These are phyloP conservation scores for Allygus modestus DNA, from an alignment of 2,888 invertebrate species.

Conservation along the genomic window DNA sequence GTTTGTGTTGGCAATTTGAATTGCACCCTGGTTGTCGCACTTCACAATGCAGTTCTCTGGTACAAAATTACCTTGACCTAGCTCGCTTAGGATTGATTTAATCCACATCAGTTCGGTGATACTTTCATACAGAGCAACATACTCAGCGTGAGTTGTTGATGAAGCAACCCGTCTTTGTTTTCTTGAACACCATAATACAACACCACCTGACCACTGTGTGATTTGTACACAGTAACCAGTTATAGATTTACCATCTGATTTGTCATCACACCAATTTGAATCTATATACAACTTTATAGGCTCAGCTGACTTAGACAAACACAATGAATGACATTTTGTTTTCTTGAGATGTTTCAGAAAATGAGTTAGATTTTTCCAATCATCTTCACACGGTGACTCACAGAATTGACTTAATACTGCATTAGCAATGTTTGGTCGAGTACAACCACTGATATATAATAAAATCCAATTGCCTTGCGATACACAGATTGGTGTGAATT, in stretches of 20 bases:
- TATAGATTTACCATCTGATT: too few species aligned
- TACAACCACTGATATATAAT: too few species aligned
- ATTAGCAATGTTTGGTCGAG: too few species aligned
- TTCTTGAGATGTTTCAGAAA: neutral
- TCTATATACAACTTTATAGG: neutral
- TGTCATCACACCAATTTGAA: neutral
- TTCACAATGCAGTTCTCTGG: neutral
- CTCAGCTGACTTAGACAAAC: neutral
- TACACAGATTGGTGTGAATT: neutral
- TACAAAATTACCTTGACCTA: slow-evolving; percentile 5
- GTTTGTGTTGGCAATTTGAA: neutral
- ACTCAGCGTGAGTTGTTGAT: slow-evolving; percentile 46
- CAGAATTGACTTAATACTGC: neutral
- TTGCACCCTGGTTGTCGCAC: slow-evolving; percentile 41
- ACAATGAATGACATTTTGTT: neutral
- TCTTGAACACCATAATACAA: too few species aligned
- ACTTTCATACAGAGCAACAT: slow-evolving; percentile 34
- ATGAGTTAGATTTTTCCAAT: neutral
- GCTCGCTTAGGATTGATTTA: neutral
- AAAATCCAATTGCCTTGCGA: neutral
- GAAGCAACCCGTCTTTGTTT: slow-evolving; percentile 23
- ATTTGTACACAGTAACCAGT: too few species aligned
- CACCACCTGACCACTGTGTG: too few species aligned
- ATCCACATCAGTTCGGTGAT: slow-evolving; percentile 30
- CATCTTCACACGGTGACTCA: neutral